Base-by-base conservation (phyloP, 2,888 invertebrate genomes). In the Drepana falcataria region DNA sequence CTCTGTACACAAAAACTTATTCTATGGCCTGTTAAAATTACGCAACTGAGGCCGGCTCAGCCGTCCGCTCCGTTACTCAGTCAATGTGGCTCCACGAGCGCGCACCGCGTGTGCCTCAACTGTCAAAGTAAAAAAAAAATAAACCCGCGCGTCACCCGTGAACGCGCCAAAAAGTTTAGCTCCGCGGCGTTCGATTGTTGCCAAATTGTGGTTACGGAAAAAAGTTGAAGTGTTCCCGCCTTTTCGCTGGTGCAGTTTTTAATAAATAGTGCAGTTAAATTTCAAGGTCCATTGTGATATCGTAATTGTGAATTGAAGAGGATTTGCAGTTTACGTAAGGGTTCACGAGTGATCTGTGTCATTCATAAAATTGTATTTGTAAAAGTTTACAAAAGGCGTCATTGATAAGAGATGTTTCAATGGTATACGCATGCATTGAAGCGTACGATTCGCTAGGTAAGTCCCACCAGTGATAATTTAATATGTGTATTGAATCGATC, bases 21-120 rank as follows among this genome's bases (percentile, higher is more conserved):
- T 88, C 87, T 87, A 84, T 85, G 86, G 79, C 77, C 86, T 86
- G 87, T 88, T 87, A 87, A 67, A 66, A 81, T 89, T 89, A 87
- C 87, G 87, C 85, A 87, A 88, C 76, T 75, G 71, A 77, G 77
- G 78, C 78, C 76, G 81, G 73, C 77, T 79, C 81, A 81, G 70
- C 81, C 80, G 72, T 76, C 61, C 64, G 55, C 48, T 68, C 79
- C 80, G 82, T 75, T 82, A 82, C 68, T 83, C 83, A 80, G 78
- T 79, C 76, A 81, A 78, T 77, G 81, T 81, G 73, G 75, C 75
- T 77, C 81, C 77, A 76, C 79, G 77, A 73, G 69, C 79, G 71
- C 73, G 65, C 78, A 76, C 74, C 75, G 77, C 77, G 73, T 66
- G 68, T 65, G 59, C 65, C 55, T 57, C 57, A 48, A 54, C 61